Conservation (phyloP, 2,888 invertebrate species). For the Lasioglossum oenotherae region DNA sequence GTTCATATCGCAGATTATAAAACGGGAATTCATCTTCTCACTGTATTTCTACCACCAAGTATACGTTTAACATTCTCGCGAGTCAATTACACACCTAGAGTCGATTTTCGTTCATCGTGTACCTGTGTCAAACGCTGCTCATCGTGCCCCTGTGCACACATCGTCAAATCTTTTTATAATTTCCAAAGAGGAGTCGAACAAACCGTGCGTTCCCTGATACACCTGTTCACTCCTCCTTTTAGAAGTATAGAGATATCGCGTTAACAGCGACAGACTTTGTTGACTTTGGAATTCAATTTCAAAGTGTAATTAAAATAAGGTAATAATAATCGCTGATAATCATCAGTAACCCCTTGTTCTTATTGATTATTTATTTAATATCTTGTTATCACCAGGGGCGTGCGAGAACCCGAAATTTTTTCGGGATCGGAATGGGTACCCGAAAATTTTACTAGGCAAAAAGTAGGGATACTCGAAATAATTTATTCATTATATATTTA, state of each 20-base stretch:
- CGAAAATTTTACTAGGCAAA: too few species aligned
- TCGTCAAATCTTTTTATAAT: conserved; percentile 8
- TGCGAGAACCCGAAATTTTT: too few species aligned
- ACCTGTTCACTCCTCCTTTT: neutral
- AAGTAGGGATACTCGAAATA: too few species aligned
- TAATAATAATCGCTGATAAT: conserved; percentile 14
- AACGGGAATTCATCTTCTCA: neutral
- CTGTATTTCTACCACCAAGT: conserved; percentile 15
- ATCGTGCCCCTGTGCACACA: neutral
- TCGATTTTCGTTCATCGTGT: conserved; percentile 9
- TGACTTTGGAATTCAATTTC: conserved; percentile 12
- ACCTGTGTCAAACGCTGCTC: conserved; percentile 15
- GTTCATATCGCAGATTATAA: neutral
- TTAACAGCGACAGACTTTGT: neutral
- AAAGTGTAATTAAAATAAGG: conserved; percentile 7
- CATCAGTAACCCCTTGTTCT: neutral
- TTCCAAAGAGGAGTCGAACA: neutral
- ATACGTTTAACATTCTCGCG: conserved; percentile 8
- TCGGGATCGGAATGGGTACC: too few species aligned
- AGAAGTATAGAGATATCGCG: neutral
- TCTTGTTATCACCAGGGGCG: neutral
- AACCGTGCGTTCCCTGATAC: neutral
- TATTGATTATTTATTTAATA: neutral
- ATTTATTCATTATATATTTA: too few species aligned
- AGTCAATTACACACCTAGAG: conserved; percentile 19